Percentiles rank a stretch among this genome's conserved stretches.
Conservation (phyloP, 2,113 vertebrate species). For the Alethe diademata region DNA sequence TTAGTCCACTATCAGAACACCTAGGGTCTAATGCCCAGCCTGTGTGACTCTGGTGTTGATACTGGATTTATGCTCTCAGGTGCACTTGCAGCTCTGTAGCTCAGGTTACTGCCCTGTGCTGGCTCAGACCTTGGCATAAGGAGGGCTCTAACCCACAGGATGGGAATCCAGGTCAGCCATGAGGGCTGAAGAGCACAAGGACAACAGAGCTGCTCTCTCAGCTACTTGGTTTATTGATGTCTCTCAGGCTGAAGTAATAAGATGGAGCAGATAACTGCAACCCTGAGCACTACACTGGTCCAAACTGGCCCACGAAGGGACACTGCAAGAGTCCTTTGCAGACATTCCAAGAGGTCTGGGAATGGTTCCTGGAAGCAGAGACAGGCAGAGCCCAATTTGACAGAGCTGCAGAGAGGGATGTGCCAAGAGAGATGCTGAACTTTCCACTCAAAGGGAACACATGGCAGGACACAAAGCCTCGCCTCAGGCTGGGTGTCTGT, state of each 20-base stretch:
- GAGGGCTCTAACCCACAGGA: background rate
- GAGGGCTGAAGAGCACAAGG: background rate
- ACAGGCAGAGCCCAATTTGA: background rate
- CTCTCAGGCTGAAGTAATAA: background rate
- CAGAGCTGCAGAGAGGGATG: background rate
- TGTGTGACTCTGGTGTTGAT: background rate
- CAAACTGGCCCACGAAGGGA: background rate
- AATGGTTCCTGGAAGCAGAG: background rate
- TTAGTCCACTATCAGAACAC: background rate
- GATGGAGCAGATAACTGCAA: background rate
- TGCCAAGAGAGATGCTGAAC: background rate
- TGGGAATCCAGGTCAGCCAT: background rate
- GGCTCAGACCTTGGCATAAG: background rate
- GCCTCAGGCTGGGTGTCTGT: background rate
- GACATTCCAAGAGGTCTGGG: background rate
- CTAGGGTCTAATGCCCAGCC: background rate
- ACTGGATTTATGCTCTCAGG: background rate
- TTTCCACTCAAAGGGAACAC: background rate
- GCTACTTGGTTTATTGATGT: background rate
- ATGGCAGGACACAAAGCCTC: rapidly evolving
- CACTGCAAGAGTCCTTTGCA: background rate
- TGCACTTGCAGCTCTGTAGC: background rate
- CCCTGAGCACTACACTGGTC: background rate
- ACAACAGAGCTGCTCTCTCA: background rate
- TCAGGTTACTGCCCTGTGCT: rapidly evolving